Evolutionary conservation across 2,888 invertebrate genomes (phyloP), one percentile per base, ranked within the genome.

Genomic region (Ferdinandea cuprea): DNA sequence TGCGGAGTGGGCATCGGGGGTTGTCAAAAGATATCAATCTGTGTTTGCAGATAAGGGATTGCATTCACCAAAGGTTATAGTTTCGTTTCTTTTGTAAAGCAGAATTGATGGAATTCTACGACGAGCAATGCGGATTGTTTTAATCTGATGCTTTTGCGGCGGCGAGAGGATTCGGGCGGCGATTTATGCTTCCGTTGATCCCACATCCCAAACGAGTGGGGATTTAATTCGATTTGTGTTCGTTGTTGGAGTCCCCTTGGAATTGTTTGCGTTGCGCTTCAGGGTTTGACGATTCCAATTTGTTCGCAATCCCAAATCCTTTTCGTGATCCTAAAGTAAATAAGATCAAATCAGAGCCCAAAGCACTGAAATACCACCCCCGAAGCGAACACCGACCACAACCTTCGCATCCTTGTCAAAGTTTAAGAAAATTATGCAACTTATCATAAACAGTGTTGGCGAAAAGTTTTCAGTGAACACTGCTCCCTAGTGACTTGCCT

Each of bases 61-160:
- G 15, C 2, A 32, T 13, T 5, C 17, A 15, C 13, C 19, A 40
- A n/a, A 58, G 44, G 42, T 42, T 42, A 30, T 2, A 44, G 30
- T 28, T 28, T 28, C 2, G 4, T 28, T 37, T 37, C 6, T 37
- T 37, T n/a, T 44, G n/a, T 35, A 9, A 15, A 9, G 61, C n/a
- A n/a, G 9, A 42, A 42, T 32, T 28, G 1, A n/a, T 59, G 42
- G 9, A 28, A 59, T 59, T 59, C 59, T 17, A 3, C n/a, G 2
- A 3, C 7, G 37, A 21, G 7, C 9, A 2, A 44, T 8, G 13
- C 9, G 30, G 52, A 52, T 52, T 9, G 32, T 25, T 30, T 17
- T 59, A 28, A 59, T 25, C 42, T 30, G 44, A 59, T 59, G 44
- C 19, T 7, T 44, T n/a, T n/a, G n/a, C n/a, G n/a, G n/a, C n/a